A percentile compares a stretch with the other conserved stretches of the same genome.
Conservation (phyloP, 2,797 vertebrate species). For the Rhinichthys osculus region DNA sequence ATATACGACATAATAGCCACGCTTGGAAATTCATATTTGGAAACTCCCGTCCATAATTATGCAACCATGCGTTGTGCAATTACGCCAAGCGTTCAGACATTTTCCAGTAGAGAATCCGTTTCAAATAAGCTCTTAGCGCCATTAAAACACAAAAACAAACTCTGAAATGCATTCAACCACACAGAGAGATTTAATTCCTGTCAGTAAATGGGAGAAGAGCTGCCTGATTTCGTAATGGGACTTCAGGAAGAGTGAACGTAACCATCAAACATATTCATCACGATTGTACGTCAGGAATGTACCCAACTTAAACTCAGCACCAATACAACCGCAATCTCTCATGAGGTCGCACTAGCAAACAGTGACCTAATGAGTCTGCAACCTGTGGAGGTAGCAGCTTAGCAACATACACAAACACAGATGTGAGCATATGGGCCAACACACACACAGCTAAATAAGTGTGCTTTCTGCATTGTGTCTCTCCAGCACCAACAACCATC, state of each 20-base stretch:
- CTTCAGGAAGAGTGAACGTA: slow-evolving; percentile 12
- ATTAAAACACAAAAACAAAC: slow-evolving; percentile 16
- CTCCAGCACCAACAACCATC: slow-evolving; percentile 22
- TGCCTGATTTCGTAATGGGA: background rate
- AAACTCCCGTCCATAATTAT: slow-evolving; percentile 1
- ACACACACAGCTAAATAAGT: slow-evolving; percentile 29
- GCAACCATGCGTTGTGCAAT: background rate
- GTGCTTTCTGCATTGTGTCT: slow-evolving; percentile 50
- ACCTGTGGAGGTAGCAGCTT: slow-evolving; percentile 53
- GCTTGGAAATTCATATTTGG: slow-evolving; percentile 5
- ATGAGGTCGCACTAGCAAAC: slow-evolving; percentile 9
- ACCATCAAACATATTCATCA: slow-evolving; percentile 3
- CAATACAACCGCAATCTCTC: slow-evolving; percentile 9
- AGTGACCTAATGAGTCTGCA: slow-evolving; percentile 48
- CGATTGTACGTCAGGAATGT: background rate
- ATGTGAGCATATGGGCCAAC: slow-evolving; percentile 44
- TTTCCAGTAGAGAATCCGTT: slow-evolving; percentile 6
- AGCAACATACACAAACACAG: slow-evolving; percentile 64
- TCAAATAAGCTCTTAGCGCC: slow-evolving; percentile 1
- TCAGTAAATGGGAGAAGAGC: background rate
- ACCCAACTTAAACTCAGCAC: background rate
- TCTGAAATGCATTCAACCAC: background rate
- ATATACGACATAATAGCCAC: background rate
- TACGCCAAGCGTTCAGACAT: background rate
- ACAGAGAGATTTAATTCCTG: background rate